These are phyloP conservation scores for Parapristionchus giblindavisi DNA, from an alignment of 2,888 invertebrate species.

Conservation along the genomic window DNA sequence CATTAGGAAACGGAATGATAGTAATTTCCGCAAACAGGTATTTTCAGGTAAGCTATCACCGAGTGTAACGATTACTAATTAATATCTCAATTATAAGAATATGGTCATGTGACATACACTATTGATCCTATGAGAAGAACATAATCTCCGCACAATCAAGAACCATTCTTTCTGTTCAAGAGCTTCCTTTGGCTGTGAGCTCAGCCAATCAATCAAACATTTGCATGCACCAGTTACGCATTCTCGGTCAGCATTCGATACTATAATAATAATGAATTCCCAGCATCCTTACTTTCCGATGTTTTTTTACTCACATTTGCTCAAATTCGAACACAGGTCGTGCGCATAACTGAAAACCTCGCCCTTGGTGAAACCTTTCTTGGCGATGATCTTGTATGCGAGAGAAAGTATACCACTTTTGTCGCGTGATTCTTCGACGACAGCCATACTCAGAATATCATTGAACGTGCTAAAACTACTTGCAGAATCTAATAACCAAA, in stretches of 20 bases:
- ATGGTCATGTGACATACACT: not conserved
- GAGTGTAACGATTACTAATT: not conserved
- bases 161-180: slow-evolving; percentile 22
- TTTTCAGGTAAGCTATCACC: not conserved
- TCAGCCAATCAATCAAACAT: slow-evolving; percentile 12
- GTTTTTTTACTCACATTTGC: not conserved
- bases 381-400: not conserved
- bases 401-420: slow-evolving; percentile 2
- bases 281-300: not conserved
- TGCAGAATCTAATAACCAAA: too few species aligned
- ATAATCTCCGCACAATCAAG: slow-evolving; percentile 10
- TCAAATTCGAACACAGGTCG: not conserved
- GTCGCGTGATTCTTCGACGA: too few species aligned
- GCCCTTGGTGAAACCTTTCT: not conserved
- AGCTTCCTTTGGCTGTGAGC: not conserved
- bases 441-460: too few species aligned
- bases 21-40: not conserved
- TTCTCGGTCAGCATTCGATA: slow-evolving; percentile 5
- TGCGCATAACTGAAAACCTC: not conserved
- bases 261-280: not conserved
- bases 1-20: not conserved
- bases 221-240: slow-evolving; percentile 8
- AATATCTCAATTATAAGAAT: not conserved
- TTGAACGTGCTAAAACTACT: too few species aligned
- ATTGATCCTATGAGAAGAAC: not conserved